Evolutionary conservation across 2,888 invertebrate genomes (phyloP), one percentile per base, ranked within the genome.

Genomic region (Cabera pusaria): DNA sequence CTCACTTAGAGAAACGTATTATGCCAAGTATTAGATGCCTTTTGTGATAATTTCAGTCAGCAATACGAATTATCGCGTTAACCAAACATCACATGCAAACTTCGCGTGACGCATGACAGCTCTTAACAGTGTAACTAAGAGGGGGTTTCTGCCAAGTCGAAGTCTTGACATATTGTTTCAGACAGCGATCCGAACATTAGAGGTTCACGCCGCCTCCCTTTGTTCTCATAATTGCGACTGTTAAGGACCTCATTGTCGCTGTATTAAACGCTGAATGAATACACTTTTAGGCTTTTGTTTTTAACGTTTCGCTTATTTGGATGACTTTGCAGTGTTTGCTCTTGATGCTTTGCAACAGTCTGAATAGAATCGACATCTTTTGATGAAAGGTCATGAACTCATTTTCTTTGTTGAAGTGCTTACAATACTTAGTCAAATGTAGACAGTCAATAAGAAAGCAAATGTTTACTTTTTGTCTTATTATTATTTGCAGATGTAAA

Each of bases 141-240:
- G 11, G 33, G 27, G 40, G 17, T 22, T 28, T 18, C 7, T 22
- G 6, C 19, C 18, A 34, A 42, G 31, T 36, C 26, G 26, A 42
- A 42, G 20, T 42, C 25, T 35, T 31, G 26, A 42, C 40, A 46
- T 38, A 44, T 46, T 49, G 40, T 45, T 44, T 38, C 27, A 44
- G 40, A 44, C 45, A 46, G 40, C 17, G 40, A 42, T 37, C 39
- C 21, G 6, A 54, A 61, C 63, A 68, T 73, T 72, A 63, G 64
- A 61, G 63, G 66, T 71, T 67, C 64, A 46, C 43, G 42, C 31
- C 55, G 50, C 42, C 32, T 31, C 51, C 52, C 62, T 72, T 76
- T 78, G 75, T 77, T 71, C 49, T 61, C 43, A 64, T 77, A 75
- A 78, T 78, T 71, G 67, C 64, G 43, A 65, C 65, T 63, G 57